Conservation (phyloP, 2,797 vertebrate genomes). For the Phylloscopus collybita region DNA sequence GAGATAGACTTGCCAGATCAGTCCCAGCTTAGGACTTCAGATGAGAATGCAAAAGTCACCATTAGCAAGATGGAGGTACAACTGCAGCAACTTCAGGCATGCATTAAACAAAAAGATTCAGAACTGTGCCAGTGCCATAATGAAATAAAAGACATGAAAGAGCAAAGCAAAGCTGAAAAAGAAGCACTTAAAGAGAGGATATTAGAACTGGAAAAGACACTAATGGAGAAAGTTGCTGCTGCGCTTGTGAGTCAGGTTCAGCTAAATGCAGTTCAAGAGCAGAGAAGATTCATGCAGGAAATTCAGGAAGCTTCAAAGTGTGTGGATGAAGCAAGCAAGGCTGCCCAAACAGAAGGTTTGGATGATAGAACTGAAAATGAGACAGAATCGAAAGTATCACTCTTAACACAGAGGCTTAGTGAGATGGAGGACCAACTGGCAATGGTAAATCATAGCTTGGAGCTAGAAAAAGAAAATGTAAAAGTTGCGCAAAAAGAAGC, state of each 20-base stretch:
- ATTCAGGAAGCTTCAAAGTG: background rate
- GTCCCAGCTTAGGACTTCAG: constrained; percentile 75
- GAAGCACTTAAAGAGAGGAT: constrained; percentile 78
- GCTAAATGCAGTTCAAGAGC: constrained; percentile 83
- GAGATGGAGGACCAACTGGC: constrained; percentile 84
- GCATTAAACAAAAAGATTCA: constrained; percentile 80
- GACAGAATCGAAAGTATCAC: constrained; percentile 65
- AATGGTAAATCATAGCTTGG: constrained; percentile 80
- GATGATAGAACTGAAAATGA: constrained; percentile 10
- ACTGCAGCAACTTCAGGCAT: constrained; percentile 80
- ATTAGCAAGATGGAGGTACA: constrained; percentile 72
- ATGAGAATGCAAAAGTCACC: constrained; percentile 74
- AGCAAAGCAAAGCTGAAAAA: constrained; percentile 76
- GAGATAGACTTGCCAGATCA: constrained; percentile 75
- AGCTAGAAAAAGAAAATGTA: constrained; percentile 85
- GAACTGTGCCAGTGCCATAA: constrained; percentile 78
- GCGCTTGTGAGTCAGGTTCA: constrained; percentile 85
- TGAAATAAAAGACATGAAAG: constrained; percentile 75
- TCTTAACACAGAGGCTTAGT: constrained; percentile 81
- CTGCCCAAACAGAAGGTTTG: background rate
- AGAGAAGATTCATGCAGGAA: constrained; percentile 40
- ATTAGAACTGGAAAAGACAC: constrained; percentile 80
- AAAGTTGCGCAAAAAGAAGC: constrained; percentile 83
- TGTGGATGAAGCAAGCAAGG: constrained; percentile 21
- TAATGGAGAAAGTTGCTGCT: constrained; percentile 86